Percentiles rank a stretch among this genome's conserved stretches.
phyloP scores from a whole-genome alignment of 2,797 vertebrate species.

The Cyclopterus lumpus region DNA sequence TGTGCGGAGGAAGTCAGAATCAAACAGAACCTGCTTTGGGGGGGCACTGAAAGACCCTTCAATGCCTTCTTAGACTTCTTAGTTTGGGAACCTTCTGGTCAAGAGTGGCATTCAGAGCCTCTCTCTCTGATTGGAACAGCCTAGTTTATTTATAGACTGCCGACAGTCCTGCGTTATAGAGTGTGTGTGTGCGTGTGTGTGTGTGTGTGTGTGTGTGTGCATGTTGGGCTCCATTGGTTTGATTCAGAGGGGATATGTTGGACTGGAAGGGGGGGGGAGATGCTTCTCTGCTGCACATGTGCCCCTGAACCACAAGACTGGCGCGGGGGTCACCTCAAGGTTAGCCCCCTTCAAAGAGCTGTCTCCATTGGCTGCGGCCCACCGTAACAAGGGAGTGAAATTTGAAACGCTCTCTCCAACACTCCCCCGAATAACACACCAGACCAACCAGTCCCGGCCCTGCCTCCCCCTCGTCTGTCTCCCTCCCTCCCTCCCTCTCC shows the following conservation, averaged over 20 bases:
- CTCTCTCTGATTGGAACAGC: slow-evolving; percentile 63
- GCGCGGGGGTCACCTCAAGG: slow-evolving; percentile 77
- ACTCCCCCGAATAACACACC: slow-evolving; percentile 66
- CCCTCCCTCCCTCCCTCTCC: slow-evolving; percentile 53
- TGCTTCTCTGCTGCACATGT: slow-evolving; percentile 66
- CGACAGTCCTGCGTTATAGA: slow-evolving; percentile 34
- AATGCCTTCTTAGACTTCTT: slow-evolving; percentile 15
- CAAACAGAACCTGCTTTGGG: background rate
- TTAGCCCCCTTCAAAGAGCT: slow-evolving; percentile 74
- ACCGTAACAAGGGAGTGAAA: slow-evolving; percentile 75
- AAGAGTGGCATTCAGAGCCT: slow-evolving; percentile 54
- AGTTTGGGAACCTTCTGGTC: slow-evolving; percentile 50
- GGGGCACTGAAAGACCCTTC: slow-evolving; percentile 8
- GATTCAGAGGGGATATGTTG: slow-evolving; percentile 38
- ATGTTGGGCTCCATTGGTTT: slow-evolving; percentile 38
- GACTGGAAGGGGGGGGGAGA: slow-evolving; percentile 7
- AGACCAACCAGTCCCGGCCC: slow-evolving; percentile 45
- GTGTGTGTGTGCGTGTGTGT: slow-evolving; percentile 14
- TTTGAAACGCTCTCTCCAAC: slow-evolving; percentile 59
- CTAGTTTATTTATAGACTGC: slow-evolving; percentile 77
- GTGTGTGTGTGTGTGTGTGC: slow-evolving; percentile 8
- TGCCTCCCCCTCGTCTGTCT: slow-evolving; percentile 21
- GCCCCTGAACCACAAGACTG: slow-evolving; percentile 71
- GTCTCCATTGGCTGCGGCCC: slow-evolving; percentile 73
- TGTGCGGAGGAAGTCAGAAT: background rate